These are phyloP conservation scores for Baccha elongata DNA, from an alignment of 2,888 invertebrate species.

Conservation along the genomic window DNA sequence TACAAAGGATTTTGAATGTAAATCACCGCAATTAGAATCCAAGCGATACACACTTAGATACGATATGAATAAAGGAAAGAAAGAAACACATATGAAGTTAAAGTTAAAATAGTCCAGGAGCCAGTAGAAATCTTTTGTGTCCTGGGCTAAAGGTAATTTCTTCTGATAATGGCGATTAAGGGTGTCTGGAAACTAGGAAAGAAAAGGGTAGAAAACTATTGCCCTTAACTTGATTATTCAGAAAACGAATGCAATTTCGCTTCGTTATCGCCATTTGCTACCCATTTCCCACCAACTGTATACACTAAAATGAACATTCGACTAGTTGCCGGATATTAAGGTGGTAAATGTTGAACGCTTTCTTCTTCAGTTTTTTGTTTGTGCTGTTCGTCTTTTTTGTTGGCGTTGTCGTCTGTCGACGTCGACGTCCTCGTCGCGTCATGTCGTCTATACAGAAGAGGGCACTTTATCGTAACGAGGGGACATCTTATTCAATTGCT, in stretches of 20 bases:
- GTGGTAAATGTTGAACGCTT: constrained; percentile 43
- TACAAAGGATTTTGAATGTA: constrained; percentile 18
- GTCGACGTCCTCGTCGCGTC: not conserved
- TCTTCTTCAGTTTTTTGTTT: constrained; percentile 9
- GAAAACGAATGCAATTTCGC: constrained; percentile 61
- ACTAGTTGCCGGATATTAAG: constrained; percentile 43
- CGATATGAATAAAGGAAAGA: not conserved
- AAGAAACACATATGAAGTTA: not conserved
- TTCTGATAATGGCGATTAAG: not conserved
- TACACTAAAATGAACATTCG: constrained; percentile 33
- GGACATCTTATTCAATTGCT: constrained; percentile 49
- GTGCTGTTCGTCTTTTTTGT: not conserved
- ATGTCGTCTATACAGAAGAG: not conserved
- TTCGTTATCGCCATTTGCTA: constrained; percentile 56
- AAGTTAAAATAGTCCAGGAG: constrained; percentile 43
- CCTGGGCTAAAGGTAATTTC: not conserved
- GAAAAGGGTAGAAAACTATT: constrained; percentile 17
- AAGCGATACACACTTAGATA: not conserved
- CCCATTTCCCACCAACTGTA: constrained; percentile 1
- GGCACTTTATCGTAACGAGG: constrained; percentile 35
- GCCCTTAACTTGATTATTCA: constrained; percentile 50
- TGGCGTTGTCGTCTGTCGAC: not conserved
- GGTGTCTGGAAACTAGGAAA: not conserved
- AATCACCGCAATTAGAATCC: constrained; percentile 11
- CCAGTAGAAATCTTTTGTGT: constrained; percentile 22